A percentile compares a stretch with the other conserved stretches of the same genome.
Evolutionary conservation across 2,888 invertebrate species (phyloP).

Genomic region (Prosapia bicincta): DNA sequence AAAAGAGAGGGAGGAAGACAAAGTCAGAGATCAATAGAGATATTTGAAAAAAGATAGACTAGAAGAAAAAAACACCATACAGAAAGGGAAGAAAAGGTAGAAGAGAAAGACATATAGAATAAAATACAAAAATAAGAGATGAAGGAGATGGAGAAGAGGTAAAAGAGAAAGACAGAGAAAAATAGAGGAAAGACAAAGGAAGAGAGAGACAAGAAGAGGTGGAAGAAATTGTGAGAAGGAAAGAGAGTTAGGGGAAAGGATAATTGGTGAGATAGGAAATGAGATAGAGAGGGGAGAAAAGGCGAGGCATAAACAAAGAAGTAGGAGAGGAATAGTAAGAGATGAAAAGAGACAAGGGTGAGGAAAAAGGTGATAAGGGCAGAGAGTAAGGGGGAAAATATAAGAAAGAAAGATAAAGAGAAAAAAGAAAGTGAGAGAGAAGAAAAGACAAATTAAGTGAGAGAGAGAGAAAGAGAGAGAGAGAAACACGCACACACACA

Average conservation of each 20-base stretch:
- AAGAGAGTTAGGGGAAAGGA: not conserved
- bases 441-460: too few species aligned
- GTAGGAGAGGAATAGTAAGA: too few species aligned
- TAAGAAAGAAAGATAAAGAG: not conserved
- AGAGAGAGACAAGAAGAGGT: not conserved
- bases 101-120: not conserved
- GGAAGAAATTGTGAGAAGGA: not conserved
- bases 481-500: too few species aligned
- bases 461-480: too few species aligned
- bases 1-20: not conserved
- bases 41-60: not conserved
- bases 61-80: not conserved
- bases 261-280: not conserved
- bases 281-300: not conserved
- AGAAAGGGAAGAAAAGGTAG: not conserved
- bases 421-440: too few species aligned
- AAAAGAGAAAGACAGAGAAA: too few species aligned
- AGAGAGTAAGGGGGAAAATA: not conserved
- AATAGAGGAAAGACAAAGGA: too few species aligned
- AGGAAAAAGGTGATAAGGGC: not conserved
- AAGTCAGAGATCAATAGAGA: not conserved
- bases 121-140: not conserved
- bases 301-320: not conserved
- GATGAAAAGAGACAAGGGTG: too few species aligned
- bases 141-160: not conserved